Base-by-base conservation (phyloP, 2,113 vertebrate species). In the Malurus cyaneus region DNA sequence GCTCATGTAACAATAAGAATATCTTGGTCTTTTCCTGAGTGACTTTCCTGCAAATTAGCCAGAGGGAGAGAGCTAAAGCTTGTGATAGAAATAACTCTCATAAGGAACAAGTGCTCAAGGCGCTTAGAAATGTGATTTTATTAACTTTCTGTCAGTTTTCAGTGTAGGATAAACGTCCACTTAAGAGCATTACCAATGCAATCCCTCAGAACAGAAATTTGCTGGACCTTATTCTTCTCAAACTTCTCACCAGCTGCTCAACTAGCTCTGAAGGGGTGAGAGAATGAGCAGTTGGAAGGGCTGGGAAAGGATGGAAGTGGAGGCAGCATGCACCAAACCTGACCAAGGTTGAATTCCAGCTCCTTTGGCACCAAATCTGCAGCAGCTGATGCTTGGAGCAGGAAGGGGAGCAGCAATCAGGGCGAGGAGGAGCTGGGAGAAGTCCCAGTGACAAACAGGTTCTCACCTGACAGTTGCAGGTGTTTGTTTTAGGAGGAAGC, bases 371-470 rank as follows among this genome's bases (percentile, higher is more conserved):
- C 12, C 29, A 66, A 79, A 71, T 23, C 41, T 46, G 72, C 53
- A 89, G 56, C 18, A 93, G 73, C 46, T 46, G 79, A 57, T 80
- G 94, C 97, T 97, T 42, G 10, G 67, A 86, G 36, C 41, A 78
- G 47, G 67, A 53, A 12, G 7, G 28, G 66, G 91, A 96, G 79
- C 26, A 42, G 83, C 67, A 65, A 23, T 0, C 25, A 65, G 65
- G 78, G 66, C 60, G 67, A 74, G 64, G 64, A 89, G 87, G 81
- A 86, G 80, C 91, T 95, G 90, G 72, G 92, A 46, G 94, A 94
- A 42, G 52, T 74, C 89, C 85, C 80, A 84, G 80, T 17, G 34
- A 80, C 62, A 76, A 94, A 92, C 93, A 94, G 93, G 69, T 28
- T 80, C 69, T 89, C 72, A 70, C 93, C 28, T 95, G 77, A 52